Percentiles rank a stretch among this genome's conserved stretches.
These are phyloP conservation scores for Hyperoplus lanceolatus DNA, from an alignment of 2,797 vertebrate genomes.

Conservation along the genomic window DNA sequence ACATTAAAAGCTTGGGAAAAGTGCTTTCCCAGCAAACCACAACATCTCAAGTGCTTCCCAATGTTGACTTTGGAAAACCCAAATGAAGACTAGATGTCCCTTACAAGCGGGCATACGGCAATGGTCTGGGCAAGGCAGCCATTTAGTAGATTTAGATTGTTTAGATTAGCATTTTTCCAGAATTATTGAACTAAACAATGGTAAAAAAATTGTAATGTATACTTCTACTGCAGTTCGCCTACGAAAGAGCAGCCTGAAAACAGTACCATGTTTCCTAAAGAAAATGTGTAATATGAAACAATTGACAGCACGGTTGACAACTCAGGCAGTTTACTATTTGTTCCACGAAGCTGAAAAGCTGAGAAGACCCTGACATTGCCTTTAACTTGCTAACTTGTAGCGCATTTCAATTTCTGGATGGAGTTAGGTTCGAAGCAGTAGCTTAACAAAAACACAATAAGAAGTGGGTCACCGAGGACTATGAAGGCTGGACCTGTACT, in stretches of 20 bases:
- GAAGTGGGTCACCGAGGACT: conserved; percentile 31
- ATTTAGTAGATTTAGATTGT: not conserved
- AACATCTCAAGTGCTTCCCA: conserved; percentile 21
- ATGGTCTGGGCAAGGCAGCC: not conserved
- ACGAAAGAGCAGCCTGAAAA: not conserved
- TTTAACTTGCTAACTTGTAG: conserved; percentile 13
- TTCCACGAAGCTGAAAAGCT: not conserved
- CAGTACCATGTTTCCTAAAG: not conserved
- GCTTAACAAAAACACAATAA: conserved; percentile 29
- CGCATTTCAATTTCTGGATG: conserved; percentile 15
- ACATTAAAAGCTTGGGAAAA: conserved; percentile 4
- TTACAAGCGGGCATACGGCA: not conserved
- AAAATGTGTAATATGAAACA: not conserved
- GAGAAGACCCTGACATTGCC: not conserved
- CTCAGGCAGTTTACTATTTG: conserved; percentile 3
- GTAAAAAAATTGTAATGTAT: not conserved
- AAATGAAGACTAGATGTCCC: conserved; percentile 4
- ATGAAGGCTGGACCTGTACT: conserved; percentile 3
- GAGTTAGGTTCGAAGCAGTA: not conserved
- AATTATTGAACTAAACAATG: not conserved
- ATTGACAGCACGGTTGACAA: not conserved
- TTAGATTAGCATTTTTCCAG: not conserved
- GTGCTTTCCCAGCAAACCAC: conserved; percentile 31
- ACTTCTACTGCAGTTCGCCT: not conserved
- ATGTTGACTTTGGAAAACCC: conserved; percentile 36